Conservation (phyloP, 2,797 vertebrate genomes). For the Epinephelus coioides region DNA sequence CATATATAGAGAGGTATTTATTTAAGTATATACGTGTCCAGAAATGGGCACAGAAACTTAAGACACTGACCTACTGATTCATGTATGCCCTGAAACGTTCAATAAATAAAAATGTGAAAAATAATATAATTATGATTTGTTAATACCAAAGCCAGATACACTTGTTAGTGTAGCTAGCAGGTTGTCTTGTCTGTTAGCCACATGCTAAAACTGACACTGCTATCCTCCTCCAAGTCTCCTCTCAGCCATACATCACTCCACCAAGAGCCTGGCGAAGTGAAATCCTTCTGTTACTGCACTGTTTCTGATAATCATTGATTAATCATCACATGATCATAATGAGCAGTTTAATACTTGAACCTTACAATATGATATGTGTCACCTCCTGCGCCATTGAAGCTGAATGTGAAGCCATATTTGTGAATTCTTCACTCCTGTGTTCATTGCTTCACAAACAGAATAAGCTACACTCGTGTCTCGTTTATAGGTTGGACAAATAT, state of each 20-base stretch:
- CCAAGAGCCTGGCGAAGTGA: background rate
- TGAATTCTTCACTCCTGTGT: background rate
- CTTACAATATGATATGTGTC: background rate
- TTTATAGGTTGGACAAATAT: background rate
- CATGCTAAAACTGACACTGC: constrained; percentile 1
- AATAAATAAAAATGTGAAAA: too few relatives aligned
- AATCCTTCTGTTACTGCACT: background rate
- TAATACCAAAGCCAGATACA: constrained; percentile 1
- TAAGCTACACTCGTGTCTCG: background rate
- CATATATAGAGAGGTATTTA: too few relatives aligned
- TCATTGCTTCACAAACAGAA: constrained; percentile 11
- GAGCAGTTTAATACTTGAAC: background rate
- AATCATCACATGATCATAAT: constrained; percentile 4
- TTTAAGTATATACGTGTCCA: too few relatives aligned
- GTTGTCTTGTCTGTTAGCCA: constrained; percentile 1
- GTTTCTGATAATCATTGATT: background rate
- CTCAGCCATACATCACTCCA: background rate
- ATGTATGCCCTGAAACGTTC: too few relatives aligned
- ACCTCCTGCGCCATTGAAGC: background rate
- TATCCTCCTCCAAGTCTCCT: background rate
- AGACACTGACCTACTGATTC: too few relatives aligned
- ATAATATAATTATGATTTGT: too few relatives aligned
- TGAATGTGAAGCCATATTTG: background rate
- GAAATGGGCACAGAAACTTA: too few relatives aligned
- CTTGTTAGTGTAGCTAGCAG: background rate